Conservation (phyloP, 2,888 invertebrate species). For the Leptinotarsa rubiginosa region DNA sequence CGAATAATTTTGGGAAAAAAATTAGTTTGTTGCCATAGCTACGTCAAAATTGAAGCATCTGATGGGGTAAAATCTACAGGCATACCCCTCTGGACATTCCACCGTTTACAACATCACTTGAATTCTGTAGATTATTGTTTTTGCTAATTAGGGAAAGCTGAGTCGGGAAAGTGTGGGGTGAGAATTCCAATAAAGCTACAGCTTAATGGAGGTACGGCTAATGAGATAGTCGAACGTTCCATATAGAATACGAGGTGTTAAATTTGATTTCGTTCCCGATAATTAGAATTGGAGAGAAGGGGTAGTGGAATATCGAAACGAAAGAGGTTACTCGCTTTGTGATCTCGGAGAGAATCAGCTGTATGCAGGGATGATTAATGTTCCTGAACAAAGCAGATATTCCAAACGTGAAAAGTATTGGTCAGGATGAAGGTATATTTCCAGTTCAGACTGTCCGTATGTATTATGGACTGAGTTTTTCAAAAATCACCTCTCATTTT, state of each 20-base stretch:
- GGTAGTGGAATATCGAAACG: neutral
- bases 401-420: neutral
- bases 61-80: neutral
- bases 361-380: neutral
- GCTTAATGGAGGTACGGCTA: constrained; percentile 16
- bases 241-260: constrained; percentile 12
- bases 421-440: neutral
- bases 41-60: neutral
- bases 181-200: constrained; percentile 18
- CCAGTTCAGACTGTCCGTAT: too few species aligned
- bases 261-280: constrained; percentile 13
- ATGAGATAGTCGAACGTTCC: constrained; percentile 14
- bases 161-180: constrained; percentile 13
- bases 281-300: constrained; percentile 6
- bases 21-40: too few species aligned
- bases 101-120: neutral
- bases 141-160: constrained; percentile 21
- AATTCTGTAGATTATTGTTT: constrained; percentile 17
- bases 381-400: neutral
- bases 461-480: too few species aligned
- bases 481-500: too few species aligned
- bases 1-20: too few species aligned
- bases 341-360: neutral
- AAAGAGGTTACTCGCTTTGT: neutral
- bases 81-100: neutral